Evolutionary conservation across 1,140 invertebrate species (phyloP).

Genomic region (Marisa cornuarietis): DNA sequence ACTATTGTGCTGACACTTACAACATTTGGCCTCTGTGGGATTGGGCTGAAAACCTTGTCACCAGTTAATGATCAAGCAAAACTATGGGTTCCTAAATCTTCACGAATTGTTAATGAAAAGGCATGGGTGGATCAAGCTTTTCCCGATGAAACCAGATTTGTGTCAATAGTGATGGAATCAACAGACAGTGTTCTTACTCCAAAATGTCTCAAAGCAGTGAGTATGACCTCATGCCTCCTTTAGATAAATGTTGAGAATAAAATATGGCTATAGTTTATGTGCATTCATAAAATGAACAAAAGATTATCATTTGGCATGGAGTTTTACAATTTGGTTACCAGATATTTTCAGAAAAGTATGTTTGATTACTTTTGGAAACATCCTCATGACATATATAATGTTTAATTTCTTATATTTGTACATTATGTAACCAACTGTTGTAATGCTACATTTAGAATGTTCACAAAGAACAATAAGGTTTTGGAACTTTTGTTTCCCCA

Average conservation of each 20-base stretch:
- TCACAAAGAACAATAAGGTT: not conserved
- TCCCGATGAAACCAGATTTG: constrained; percentile 40
- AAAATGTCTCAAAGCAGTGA: constrained; percentile 37
- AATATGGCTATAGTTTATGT: not conserved
- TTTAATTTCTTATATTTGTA: not conserved
- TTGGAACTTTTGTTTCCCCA: not conserved
- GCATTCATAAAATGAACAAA: not conserved
- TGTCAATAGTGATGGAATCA: constrained; percentile 28
- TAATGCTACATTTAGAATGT: not conserved
- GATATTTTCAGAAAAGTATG: not conserved
- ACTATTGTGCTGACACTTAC: constrained; percentile 41
- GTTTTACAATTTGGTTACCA: not conserved
- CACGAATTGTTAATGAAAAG: constrained; percentile 41
- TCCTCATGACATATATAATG: not conserved
- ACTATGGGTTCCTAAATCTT: constrained; percentile 46
- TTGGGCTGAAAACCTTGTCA: constrained; percentile 45
- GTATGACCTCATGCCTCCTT: constrained; percentile 8
- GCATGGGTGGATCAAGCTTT: constrained; percentile 44
- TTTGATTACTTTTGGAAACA: not conserved
- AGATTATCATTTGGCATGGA: not conserved
- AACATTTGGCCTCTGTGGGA: constrained; percentile 44
- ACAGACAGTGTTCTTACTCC: constrained; percentile 38
- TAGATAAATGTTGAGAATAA: not conserved
- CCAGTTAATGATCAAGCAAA: constrained; percentile 39
- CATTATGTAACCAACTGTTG: not conserved